Percentiles rank a stretch among this genome's conserved stretches.
These are phyloP conservation scores for Brachypterus glaber DNA, from an alignment of 2,888 invertebrate species.

Conservation along the genomic window DNA sequence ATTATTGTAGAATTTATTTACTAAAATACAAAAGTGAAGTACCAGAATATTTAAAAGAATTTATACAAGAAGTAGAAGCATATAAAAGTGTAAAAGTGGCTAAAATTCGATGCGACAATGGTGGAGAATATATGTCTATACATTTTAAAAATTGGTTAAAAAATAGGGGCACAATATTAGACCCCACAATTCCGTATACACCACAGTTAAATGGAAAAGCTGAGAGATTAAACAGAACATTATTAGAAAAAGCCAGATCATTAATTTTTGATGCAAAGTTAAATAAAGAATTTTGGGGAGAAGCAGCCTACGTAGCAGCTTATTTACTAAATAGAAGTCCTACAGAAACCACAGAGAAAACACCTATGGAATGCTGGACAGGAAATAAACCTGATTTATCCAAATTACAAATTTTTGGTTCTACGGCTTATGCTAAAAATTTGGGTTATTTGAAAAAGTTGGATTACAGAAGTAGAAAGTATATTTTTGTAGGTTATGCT, in stretches of 20 bases:
- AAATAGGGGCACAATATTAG: constrained; percentile 17
- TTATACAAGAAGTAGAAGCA: constrained; percentile 15
- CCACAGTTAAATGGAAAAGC: constrained; percentile 23
- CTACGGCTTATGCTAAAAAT: neutral
- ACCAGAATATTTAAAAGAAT: constrained; percentile 14
- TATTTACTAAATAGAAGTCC: constrained; percentile 19
- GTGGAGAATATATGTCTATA: constrained; percentile 17
- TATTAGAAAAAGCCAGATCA: constrained; percentile 20
- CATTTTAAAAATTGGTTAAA: constrained; percentile 16
- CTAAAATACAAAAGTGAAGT: constrained; percentile 19
- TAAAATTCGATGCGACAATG: constrained; percentile 22
- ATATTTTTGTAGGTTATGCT: neutral
- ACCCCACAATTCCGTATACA: constrained; percentile 17
- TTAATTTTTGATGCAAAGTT: constrained; percentile 16
- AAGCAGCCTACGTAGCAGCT: constrained; percentile 12
- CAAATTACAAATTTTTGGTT: neutral
- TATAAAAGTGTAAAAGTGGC: constrained; percentile 13
- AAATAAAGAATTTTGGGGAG: constrained; percentile 17
- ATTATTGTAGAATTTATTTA: constrained; percentile 30
- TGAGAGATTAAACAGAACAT: constrained; percentile 20
- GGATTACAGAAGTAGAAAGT: neutral
- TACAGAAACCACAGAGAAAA: constrained; percentile 14
- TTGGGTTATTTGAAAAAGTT: neutral
- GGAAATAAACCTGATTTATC: constrained; percentile 1
- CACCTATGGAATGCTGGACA: constrained; percentile 28